Base-by-base conservation (phyloP, 1,140 invertebrate genomes). In the Alviniconcha marisindica region DNA sequence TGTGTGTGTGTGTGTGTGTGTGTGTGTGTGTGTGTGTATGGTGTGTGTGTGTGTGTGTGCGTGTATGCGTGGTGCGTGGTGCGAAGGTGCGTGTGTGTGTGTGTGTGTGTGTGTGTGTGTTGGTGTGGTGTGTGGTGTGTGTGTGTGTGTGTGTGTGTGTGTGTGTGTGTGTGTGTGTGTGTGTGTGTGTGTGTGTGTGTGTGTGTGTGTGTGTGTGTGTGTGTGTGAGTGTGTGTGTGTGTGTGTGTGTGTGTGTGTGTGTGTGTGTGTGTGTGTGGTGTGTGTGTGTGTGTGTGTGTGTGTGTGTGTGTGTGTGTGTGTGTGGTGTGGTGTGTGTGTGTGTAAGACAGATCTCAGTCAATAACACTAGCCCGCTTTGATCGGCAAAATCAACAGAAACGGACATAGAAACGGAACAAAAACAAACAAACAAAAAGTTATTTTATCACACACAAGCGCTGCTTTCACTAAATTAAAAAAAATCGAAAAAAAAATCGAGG, bases 171-270 rank as follows among this genome's bases (percentile, higher is more conserved):
- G 56, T 28, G 56, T 28, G 56, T 28, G 56, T 28, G n/a, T 60
- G n/a, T 28, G 56, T 60, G 56, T 60, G 56, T 60, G n/a, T 60
- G 56, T 60, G 56, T 60, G 56, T 60, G 56, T 60, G 10, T 28
- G 56, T 60, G 56, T 60, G 56, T 60, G 56, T 60, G 56, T 60
- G 56, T 60, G 56, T 60, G 56, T 28, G 56, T 60, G 10, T 60
- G 56, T 28, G 56, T 60, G 10, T 60, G 56, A 12, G 56, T 60
- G 56, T 60, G 56, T 28, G 56, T 28, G 56, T 60, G 10, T 60
- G 56, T 60, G 56, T 60, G 56, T 60, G 33, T 73, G 33, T 73
- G 33, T 40, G 33, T 73, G 28, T 73, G 33, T 73, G 69, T 40
- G 69, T 73, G 69, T 12, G 69, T 73, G 69, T 38, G 40, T 36